Evolutionary conservation across 2,797 vertebrate species (phyloP), one percentile per base, ranked within the genome.

Genomic region (Cygnus olor): DNA sequence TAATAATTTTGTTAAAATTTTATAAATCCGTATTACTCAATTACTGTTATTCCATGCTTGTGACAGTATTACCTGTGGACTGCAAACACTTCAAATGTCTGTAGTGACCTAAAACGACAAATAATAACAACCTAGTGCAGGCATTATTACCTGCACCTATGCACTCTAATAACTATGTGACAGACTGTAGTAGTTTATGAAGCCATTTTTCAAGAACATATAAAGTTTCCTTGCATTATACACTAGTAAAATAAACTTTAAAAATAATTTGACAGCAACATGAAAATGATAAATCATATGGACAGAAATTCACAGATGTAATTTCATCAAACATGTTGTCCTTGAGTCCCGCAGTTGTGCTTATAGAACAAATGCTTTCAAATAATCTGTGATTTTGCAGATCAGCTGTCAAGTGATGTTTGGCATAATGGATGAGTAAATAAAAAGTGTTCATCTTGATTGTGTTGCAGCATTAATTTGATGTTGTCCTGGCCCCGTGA

Each of bases 161-260:
- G 56, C 45, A 28, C 61, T 68, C 57, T 40, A 53, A 78, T 44
- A 80, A 54, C 66, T 60, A 11, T 8, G 24, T 74, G 71, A 60
- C 65, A 87, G 72, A 30, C 49, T 44, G 15, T 14, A 53, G 56
- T 15, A 66, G 58, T 89, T 92, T 74, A 80, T 64, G 66, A 78
- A 85, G 72, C 49, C 74, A n/a, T 95, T 93, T 78, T 93, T 85
- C 87, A 85, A 61, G n/a, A 74, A 36, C 36, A 20, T 54, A 54
- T 74, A 21, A 82, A 80, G 45, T 71, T 89, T 57, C 76, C 65
- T 84, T 11, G 2, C 40, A 40, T 17, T 22, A 21, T 2, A 1
- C 1, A 8, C 76, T 54, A 47, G 54, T 68, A 83, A 95, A 97
- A 69, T 53, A 69, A 88, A 81, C 40, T 24, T 80, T 32, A 90